Base-by-base conservation (phyloP, 2,888 invertebrate species). In the Dromius quadrimaculatus region DNA sequence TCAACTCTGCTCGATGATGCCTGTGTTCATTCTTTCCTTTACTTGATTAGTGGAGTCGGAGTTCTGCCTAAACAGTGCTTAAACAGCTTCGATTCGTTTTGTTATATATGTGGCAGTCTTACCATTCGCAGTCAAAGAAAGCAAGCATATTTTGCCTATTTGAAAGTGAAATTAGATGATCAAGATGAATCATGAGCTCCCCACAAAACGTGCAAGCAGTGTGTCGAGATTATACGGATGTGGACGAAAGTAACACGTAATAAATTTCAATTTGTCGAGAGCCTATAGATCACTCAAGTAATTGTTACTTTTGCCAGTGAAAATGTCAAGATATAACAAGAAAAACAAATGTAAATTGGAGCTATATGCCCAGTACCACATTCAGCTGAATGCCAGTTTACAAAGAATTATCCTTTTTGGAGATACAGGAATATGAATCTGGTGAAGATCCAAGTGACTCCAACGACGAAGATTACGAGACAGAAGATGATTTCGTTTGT, bases 111-210 rank as follows among this genome's bases (percentile, higher is more conserved):
- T 41, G 41, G 41, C n/a, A 3, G n/a, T 6, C n/a, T 6, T 13
- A 9, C n/a, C 3, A 41, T 41, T 41, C 5, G 4, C 3, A 41
- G n/a, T 6, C 41, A 41, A 41, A 3, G 41, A 9, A 75, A 73
- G 59, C 62, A 71, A 50, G 73, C 65, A 15, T 75, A 76, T 70
- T 34, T 54, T 63, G 65, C 66, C 8, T 76, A 74, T 71, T 76
- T 76, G 65, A 64, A 61, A 43, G 43, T 75, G 6, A 72, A 74
- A 71, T 47, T 75, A 17, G 64, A 72, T 11, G 64, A 75, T 63
- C 72, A 73, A 69, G 71, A 75, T 45, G 75, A 76, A 72, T 19
- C 59, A 38, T 73, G 74, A 72, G 73, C 71, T 61, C 73, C 74
- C 23, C 73, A 75, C 66, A 75, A 71, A 6, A 73, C 72, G 5